These are phyloP conservation scores for Thymelicus sylvestris DNA, from an alignment of 2,888 invertebrate species.

Conservation along the genomic window DNA sequence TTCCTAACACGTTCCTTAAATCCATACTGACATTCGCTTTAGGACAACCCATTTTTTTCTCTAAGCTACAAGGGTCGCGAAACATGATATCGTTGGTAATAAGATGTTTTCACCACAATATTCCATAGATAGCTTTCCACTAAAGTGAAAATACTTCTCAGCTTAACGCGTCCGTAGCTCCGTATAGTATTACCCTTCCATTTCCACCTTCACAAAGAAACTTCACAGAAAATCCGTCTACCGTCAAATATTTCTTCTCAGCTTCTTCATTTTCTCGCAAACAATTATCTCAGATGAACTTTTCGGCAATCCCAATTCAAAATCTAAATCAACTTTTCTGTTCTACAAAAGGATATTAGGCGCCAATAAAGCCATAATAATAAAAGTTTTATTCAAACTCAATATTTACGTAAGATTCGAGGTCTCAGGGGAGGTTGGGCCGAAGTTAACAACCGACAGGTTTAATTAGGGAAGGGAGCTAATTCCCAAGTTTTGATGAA, in stretches of 20 bases:
- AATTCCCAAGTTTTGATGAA: conserved; percentile 83
- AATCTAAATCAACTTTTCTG: conserved; percentile 52
- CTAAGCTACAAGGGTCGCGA: conserved; percentile 14
- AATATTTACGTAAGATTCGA: conserved; percentile 74
- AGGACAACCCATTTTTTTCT: background rate
- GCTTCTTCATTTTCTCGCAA: conserved; percentile 18
- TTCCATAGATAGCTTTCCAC: conserved; percentile 19
- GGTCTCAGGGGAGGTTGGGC: conserved; percentile 45
- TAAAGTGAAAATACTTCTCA: conserved; percentile 26
- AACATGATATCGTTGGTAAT: conserved; percentile 31
- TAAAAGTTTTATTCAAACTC: conserved; percentile 74
- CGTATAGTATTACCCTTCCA: conserved; percentile 28
- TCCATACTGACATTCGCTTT: conserved; percentile 7
- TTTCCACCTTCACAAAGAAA: conserved; percentile 22
- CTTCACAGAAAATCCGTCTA: conserved; percentile 17
- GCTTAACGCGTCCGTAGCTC: conserved; percentile 23
- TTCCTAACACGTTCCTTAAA: conserved; percentile 7
- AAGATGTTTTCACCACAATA: conserved; percentile 27
- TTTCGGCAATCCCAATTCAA: conserved; percentile 45
- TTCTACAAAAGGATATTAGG: conserved; percentile 52
- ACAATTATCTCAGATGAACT: conserved; percentile 33
- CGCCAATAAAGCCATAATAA: conserved; percentile 67
- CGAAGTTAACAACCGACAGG: conserved; percentile 73
- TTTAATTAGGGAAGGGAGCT: conserved; percentile 79
- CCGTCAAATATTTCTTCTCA: conserved; percentile 13